Evolutionary conservation across 2,113 vertebrate species (phyloP).

Genomic region (Diadophis punctatus): DNA sequence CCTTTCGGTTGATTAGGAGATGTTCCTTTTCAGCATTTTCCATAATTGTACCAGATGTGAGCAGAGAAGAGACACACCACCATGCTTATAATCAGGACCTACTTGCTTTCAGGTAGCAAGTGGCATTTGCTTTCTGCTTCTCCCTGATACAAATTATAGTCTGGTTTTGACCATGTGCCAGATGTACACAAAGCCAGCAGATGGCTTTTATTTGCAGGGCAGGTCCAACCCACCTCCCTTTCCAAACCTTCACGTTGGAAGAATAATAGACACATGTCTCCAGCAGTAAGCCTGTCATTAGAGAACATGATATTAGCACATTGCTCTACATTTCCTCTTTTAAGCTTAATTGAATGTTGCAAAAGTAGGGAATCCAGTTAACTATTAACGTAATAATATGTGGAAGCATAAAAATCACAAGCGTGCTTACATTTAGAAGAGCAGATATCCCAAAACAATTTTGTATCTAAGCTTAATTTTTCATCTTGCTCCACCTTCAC

Average conservation of each 20-base stretch:
- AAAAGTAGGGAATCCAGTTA: slow-evolving; percentile 16
- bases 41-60: not conserved
- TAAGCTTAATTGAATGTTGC: not conserved
- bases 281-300: slow-evolving; percentile 15
- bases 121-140: slow-evolving; percentile 38
- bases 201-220: slow-evolving; percentile 34
- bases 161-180: slow-evolving; percentile 8
- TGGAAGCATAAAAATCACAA: not conserved
- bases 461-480: not conserved
- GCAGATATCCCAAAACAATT: slow-evolving; percentile 10
- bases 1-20: not conserved
- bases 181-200: not conserved
- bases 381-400: not conserved
- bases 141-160: slow-evolving; percentile 27
- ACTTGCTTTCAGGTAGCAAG: slow-evolving; percentile 44
- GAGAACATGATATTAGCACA: slow-evolving; percentile 12
- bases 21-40: not conserved
- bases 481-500: not conserved
- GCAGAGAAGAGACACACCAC: not conserved
- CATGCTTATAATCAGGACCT: not conserved
- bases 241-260: slow-evolving; percentile 2
- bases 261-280: slow-evolving; percentile 20
- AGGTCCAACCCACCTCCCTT: slow-evolving; percentile 20
- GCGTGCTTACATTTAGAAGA: not conserved
- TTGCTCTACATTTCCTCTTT: slow-evolving; percentile 27